Base-by-base conservation (phyloP, 1,140 invertebrate species). In the Drepana arcuata region DNA sequence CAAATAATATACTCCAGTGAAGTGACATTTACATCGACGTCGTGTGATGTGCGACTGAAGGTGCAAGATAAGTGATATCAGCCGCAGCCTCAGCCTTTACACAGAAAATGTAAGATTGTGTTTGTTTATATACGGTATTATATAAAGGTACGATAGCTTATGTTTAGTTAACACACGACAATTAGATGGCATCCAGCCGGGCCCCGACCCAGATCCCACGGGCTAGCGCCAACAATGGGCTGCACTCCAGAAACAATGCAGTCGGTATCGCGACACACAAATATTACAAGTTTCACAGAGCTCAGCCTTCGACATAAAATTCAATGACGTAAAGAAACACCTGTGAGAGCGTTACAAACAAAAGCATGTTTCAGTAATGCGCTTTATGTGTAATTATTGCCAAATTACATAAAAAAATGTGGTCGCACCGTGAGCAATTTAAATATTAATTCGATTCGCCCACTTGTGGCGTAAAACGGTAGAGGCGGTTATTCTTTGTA, bases 281-380 rank as follows among this genome's bases (percentile, higher is more conserved):
- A 67, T 66, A 51, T 23, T 53, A 40, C 56, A 52, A 61, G 56
- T 69, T 69, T 74, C 70, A 58, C 71, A 72, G 49, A 57, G 52
- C 48, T 47, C 49, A 59, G 66, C 66, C 68, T 77, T 77, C 70
- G 49, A 50, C 53, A 54, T 52, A 51, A 65, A 56, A 66, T 44
- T 65, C 72, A 72, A 68, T 77, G 72, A 73, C 77, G 62, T 49
- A 59, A 34, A 63, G 62, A 73, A 77, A 78, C 72, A 79, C 60
- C 62, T 81, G 74, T 81, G 77, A 68, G 77, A 81, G 78, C n/a
- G 55, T 69, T 61, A 39, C 56, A 67, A 68, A 75, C 71, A 78
- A 77, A 72, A 67, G 64, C 10, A 10, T 58, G 34, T 46, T 34
- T 34, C 25, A 32, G 23, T n/a, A n/a, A n/a, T n/a, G n/a, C n/a